phyloP scores from a whole-genome alignment of 2,113 vertebrate species.

The Rhynchopsitta pachyrhyncha region DNA sequence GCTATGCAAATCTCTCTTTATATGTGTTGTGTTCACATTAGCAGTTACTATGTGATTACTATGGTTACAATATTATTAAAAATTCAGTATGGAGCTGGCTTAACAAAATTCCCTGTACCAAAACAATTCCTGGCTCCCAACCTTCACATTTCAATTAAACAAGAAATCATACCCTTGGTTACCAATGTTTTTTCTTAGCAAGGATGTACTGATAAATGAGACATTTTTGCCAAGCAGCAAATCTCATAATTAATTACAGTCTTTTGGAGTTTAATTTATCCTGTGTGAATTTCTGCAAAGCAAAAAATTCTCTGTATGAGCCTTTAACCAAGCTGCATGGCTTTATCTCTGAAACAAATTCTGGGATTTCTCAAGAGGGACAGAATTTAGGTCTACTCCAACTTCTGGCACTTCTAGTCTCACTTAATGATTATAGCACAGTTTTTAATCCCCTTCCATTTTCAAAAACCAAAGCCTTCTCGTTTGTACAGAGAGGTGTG shows the following conservation, averaged over 20 bases:
- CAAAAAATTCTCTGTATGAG: background rate
- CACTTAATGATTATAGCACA: background rate
- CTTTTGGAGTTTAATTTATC: background rate
- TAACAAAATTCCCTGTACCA: background rate
- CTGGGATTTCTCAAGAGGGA: background rate
- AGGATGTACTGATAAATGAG: background rate
- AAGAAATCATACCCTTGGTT: background rate
- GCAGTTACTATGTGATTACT: slow-evolving; percentile 26
- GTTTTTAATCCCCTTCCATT: background rate
- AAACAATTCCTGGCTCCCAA: background rate
- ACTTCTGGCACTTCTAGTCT: background rate
- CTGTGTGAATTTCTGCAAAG: background rate
- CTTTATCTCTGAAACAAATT: background rate
- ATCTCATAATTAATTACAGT: slow-evolving; percentile 7
- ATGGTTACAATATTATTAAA: slow-evolving; percentile 12
- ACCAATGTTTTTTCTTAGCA: background rate
- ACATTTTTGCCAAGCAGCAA: background rate
- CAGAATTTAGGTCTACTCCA: background rate
- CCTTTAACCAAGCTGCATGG: fast-evolving
- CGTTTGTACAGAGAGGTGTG: background rate
- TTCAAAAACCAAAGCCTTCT: background rate
- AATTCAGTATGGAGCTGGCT: background rate
- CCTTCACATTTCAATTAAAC: background rate
- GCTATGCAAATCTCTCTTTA: background rate
- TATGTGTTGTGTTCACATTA: background rate